phyloP scores from a whole-genome alignment of 2,888 invertebrate genomes.

The Mimachlamys varia region DNA sequence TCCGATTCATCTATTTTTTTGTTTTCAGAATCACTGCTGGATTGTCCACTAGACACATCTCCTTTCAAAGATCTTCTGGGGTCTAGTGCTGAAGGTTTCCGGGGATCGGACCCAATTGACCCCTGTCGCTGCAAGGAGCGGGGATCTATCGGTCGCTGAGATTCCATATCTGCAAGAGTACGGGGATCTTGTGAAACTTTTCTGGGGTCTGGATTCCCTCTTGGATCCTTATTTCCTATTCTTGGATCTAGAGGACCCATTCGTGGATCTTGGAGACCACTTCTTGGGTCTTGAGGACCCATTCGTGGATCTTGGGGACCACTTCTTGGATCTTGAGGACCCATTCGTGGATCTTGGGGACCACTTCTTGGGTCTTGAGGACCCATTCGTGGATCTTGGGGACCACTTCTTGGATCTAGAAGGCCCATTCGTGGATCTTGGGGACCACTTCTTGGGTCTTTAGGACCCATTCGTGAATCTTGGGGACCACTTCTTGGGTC shows the following conservation, averaged over 20 bases:
- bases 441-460: conserved; percentile 45
- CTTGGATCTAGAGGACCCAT: conserved; percentile 46
- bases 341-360: conserved; percentile 44
- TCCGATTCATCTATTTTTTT: conserved; percentile 41
- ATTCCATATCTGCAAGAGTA: conserved; percentile 4
- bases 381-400: conserved; percentile 1
- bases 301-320: conserved; percentile 55
- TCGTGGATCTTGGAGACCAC: conserved; percentile 55
- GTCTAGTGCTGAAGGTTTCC: not conserved
- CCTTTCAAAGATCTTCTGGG: not conserved
- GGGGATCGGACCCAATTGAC: not conserved
- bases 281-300: conserved; percentile 45
- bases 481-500: conserved; percentile 25
- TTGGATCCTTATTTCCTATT: conserved; percentile 34
- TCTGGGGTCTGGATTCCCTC: conserved; percentile 24
- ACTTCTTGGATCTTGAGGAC: not conserved
- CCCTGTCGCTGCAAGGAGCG: conserved; percentile 38
- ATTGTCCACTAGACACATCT: not conserved
- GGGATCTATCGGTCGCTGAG: conserved; percentile 32
- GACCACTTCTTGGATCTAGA: conserved; percentile 43
- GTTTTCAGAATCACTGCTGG: conserved; percentile 3
- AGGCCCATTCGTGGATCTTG: conserved; percentile 54
- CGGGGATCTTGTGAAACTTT: conserved; percentile 3
- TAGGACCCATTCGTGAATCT: conserved; percentile 39
- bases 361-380: conserved; percentile 55